Conservation (phyloP, 2,888 invertebrate species). For the Ephialtes manifestator region DNA sequence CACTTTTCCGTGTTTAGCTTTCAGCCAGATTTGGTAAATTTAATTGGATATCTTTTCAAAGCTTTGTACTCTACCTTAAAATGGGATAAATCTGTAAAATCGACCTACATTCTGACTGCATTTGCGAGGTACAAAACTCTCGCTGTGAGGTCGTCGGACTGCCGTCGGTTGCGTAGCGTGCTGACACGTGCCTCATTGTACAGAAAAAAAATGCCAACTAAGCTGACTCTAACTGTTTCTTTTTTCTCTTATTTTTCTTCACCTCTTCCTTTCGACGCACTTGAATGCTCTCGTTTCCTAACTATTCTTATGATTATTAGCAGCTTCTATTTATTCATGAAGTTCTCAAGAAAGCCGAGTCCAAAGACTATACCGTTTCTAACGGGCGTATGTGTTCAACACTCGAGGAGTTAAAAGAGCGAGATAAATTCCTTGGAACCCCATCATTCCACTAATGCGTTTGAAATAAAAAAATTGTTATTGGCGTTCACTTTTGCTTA, state of each 20-base stretch:
- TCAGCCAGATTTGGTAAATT: neutral
- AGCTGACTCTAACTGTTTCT: slow-evolving; percentile 50
- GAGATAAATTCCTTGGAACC: slow-evolving; percentile 17
- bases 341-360: slow-evolving; percentile 38
- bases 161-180: slow-evolving; percentile 24
- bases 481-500: neutral
- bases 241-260: slow-evolving; percentile 39
- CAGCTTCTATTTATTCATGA: slow-evolving; percentile 56
- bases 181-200: slow-evolving; percentile 46
- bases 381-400: slow-evolving; percentile 31
- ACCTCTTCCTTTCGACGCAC: slow-evolving; percentile 23
- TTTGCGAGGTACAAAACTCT: neutral
- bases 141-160: neutral
- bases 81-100: neutral
- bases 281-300: slow-evolving; percentile 48
- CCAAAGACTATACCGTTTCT: slow-evolving; percentile 41
- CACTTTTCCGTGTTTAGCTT: neutral
- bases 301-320: slow-evolving; percentile 63
- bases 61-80: neutral
- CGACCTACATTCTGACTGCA: neutral
- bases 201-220: slow-evolving; percentile 46
- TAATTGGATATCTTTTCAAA: neutral
- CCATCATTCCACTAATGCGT: slow-evolving; percentile 26
- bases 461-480: slow-evolving; percentile 56
- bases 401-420: slow-evolving; percentile 8